Evolutionary conservation across 2,888 invertebrate species (phyloP), one percentile per base, ranked within the genome.

Genomic region (Lithosia quadra): DNA sequence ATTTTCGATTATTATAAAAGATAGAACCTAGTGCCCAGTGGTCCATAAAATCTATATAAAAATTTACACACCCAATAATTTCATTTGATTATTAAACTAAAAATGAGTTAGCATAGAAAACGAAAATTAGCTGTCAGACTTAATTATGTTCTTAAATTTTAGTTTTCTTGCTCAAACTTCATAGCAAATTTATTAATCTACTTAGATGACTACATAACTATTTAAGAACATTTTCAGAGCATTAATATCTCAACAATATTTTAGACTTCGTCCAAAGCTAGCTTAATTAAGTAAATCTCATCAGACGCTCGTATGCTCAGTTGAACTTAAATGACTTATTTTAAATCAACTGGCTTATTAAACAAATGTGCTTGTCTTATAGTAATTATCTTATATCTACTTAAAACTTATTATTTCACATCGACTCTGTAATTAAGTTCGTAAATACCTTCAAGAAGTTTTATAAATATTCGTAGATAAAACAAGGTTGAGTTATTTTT

Each of bases 281-380:
- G 53, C 53, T 60, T 78, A 77, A 74, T 74, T 79, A 72, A 67
- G 67, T n/a, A 62, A 71, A 68, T 76, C 68, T 71, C 66, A 63
- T 69, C 56, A 60, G 56, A 49, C 43, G 28, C 57, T 62, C 65
- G 59, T 63, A 55, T 60, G 60, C 36, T 49, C 4, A 62, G 43
- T 34, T 72, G 63, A 70, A 21, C 62, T 55, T 64, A 72, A 68
- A 64, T 64, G 43, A 60, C 22, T 69, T 67, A 62, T 59, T 57
- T 18, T 49, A 28, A 63, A 65, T 61, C 24, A 22, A 62, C 4
- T 15, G 39, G 39, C 56, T 61, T 39, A 65, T 68, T 59, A 59
- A 67, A 59, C 43, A 61, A 33, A 63, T 24, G 28, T 49, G 9
- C 24, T 24, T 59, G 34, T 65, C 59, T 59, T 58, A 22, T 0